Conservation (phyloP, 2,888 invertebrate genomes). For the Drosophila picticornis region DNA sequence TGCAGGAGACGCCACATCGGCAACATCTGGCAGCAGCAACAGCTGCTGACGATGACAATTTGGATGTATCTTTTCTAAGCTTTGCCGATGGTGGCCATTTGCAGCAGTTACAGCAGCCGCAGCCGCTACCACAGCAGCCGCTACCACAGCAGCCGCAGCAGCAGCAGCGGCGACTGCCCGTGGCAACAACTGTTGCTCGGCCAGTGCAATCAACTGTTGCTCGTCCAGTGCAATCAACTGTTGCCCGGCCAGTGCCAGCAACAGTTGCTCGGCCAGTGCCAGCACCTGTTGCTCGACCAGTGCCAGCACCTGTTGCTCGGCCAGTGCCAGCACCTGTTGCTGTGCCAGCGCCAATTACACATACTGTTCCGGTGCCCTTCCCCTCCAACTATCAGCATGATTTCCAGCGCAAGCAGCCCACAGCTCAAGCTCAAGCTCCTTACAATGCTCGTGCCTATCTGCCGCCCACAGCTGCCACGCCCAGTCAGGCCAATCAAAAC, state of each 20-base stretch:
- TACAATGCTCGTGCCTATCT: slow-evolving; percentile 49
- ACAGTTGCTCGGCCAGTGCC: slow-evolving; percentile 25
- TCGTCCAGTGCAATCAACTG: too few relatives aligned
- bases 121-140: neutral
- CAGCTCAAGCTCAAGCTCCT: slow-evolving; percentile 17
- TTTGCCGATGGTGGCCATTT: slow-evolving; percentile 48
- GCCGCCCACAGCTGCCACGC: slow-evolving; percentile 53
- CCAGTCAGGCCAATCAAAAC: slow-evolving; percentile 37
- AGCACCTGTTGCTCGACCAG: too few relatives aligned
- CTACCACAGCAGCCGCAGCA: neutral
- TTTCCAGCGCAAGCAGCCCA: slow-evolving; percentile 50
- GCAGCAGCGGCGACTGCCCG: neutral
- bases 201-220: too few relatives aligned
- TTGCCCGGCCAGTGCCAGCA: slow-evolving; percentile 5
- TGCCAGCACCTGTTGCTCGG: slow-evolving; percentile 17
- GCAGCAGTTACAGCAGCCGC: slow-evolving; percentile 4
- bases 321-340: slow-evolving; percentile 4
- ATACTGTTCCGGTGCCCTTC: slow-evolving; percentile 65
- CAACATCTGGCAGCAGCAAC: slow-evolving; percentile 29
- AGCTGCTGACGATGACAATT: slow-evolving; percentile 59
- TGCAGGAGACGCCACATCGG: slow-evolving; percentile 26
- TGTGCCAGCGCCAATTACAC: slow-evolving; percentile 17
- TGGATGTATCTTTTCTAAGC: slow-evolving; percentile 70
- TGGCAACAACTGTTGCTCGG: slow-evolving; percentile 13
- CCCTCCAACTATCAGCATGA: slow-evolving; percentile 75